These are phyloP conservation scores for Apeltes quadracus DNA, from an alignment of 2,113 vertebrate genomes.

Conservation along the genomic window DNA sequence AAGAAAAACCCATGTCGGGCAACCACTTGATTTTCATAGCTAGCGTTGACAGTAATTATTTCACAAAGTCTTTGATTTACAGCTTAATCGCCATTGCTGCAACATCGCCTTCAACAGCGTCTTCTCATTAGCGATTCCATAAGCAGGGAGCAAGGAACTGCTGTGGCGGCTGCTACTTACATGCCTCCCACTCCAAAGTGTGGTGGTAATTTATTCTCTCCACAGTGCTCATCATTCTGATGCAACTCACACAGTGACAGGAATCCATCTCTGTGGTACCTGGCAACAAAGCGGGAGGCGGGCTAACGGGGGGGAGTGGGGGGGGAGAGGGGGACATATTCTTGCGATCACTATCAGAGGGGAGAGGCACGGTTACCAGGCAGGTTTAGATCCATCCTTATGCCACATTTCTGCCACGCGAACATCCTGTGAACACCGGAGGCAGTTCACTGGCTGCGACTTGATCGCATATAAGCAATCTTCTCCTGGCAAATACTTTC, in stretches of 20 bases:
- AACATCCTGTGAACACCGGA: conserved; percentile 23
- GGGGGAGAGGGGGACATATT: conserved; percentile 54
- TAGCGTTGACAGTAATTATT: conserved; percentile 64
- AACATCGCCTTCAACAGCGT: conserved; percentile 39
- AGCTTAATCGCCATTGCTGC: conserved; percentile 57
- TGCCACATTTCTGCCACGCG: conserved; percentile 6
- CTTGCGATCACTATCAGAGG: conserved; percentile 59
- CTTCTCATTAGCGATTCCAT: conserved; percentile 72
- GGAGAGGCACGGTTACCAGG: conserved; percentile 57
- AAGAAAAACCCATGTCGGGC: conserved; percentile 51
- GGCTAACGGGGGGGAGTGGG: conserved; percentile 20
- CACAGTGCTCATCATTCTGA: conserved; percentile 67
- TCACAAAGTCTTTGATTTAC: conserved; percentile 70
- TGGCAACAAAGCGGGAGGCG: conserved; percentile 65
- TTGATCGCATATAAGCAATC: conserved; percentile 53
- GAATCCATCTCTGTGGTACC: conserved; percentile 69
- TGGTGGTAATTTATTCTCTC: conserved; percentile 73
- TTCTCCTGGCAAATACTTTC: conserved; percentile 50
- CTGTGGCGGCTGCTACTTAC: conserved; percentile 66
- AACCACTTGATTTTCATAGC: conserved; percentile 56
- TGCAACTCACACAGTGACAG: conserved; percentile 70
- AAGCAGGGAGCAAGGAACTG: conserved; percentile 56
- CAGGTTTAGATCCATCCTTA: conserved; percentile 46
- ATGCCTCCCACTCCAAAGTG: conserved; percentile 70
- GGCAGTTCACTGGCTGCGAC: conserved; percentile 32